Evolutionary conservation across 2,888 invertebrate species (phyloP).

Genomic region (Cheilosia vernalis): DNA sequence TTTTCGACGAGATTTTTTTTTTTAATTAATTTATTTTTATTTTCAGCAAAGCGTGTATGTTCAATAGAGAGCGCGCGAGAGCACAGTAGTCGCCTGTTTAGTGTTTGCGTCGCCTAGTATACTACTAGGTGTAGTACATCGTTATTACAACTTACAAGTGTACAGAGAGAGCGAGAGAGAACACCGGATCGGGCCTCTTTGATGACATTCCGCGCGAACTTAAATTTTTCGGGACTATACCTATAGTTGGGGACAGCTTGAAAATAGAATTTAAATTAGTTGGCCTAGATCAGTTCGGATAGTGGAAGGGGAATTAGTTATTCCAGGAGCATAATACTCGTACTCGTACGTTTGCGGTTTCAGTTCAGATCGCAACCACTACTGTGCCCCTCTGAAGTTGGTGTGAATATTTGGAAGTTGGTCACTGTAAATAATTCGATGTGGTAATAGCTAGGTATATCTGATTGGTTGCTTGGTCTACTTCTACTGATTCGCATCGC

Average conservation of each 20-base stretch:
- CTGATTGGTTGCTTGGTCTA: too few species aligned
- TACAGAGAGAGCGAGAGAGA: not conserved
- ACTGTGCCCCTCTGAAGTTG: not conserved
- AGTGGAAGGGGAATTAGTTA: slow-evolving; percentile 4
- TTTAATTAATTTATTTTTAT: slow-evolving; percentile 72
- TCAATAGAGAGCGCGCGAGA: slow-evolving; percentile 33
- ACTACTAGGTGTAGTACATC: slow-evolving; percentile 26
- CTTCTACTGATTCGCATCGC: too few species aligned
- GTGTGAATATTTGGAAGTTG: not conserved
- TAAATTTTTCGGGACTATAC: slow-evolving; percentile 13
- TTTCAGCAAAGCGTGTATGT: slow-evolving; percentile 44
- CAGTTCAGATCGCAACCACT: not conserved
- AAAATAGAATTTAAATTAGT: slow-evolving; percentile 25
- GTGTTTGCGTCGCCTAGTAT: slow-evolving; percentile 18
- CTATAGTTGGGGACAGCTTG: not conserved
- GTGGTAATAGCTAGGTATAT: not conserved
- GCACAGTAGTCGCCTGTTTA: slow-evolving; percentile 9
- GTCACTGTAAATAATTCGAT: not conserved
- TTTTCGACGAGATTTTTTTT: slow-evolving; percentile 60
- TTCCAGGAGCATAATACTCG: slow-evolving; percentile 15
- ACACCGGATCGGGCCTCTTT: slow-evolving; percentile 5
- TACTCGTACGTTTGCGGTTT: not conserved
- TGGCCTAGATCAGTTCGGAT: slow-evolving; percentile 52
- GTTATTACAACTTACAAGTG: slow-evolving; percentile 38
- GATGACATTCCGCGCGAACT: slow-evolving; percentile 3